phyloP scores from a whole-genome alignment of 2,797 vertebrate species.

The Labroides dimidiatus region DNA sequence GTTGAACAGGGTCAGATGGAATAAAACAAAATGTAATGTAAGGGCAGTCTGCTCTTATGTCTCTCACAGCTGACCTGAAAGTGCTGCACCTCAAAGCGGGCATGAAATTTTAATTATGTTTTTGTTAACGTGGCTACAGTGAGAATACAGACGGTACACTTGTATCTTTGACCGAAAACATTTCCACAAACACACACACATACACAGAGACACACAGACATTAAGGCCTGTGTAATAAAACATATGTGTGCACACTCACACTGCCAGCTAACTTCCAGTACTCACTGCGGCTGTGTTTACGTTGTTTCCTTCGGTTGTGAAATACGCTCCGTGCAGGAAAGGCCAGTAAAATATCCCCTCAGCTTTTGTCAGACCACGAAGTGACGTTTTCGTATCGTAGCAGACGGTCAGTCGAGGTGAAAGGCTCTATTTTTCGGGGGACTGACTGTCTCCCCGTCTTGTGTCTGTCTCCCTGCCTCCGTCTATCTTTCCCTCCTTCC shows the following conservation, averaged over 20 bases:
- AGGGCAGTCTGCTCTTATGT: constrained; percentile 4
- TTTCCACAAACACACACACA: constrained; percentile 1
- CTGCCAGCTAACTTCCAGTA: constrained; percentile 65
- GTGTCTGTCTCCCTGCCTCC: constrained; percentile 3
- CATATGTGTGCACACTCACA: constrained; percentile 26
- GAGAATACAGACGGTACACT: constrained; percentile 2
- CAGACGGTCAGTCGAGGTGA: constrained; percentile 32
- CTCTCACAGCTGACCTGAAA: constrained; percentile 52
- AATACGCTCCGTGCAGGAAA: constrained; percentile 36
- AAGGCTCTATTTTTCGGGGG: constrained; percentile 5
- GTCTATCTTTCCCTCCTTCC: constrained; percentile 53
- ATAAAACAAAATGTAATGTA: neutral
- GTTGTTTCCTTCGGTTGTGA: constrained; percentile 47
- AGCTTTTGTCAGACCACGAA: constrained; percentile 14
- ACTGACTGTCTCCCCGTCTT: constrained; percentile 3
- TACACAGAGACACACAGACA: constrained; percentile 10
- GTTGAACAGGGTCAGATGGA: neutral
- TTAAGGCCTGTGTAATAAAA: constrained; percentile 39
- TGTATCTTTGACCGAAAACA: constrained; percentile 16
- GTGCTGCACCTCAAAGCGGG: constrained; percentile 49
- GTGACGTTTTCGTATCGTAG: constrained; percentile 17
- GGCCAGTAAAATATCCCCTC: constrained; percentile 48
- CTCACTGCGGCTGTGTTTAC: constrained; percentile 75
- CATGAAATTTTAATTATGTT: constrained; percentile 54
- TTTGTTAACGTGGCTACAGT: constrained; percentile 1